Base-by-base conservation (phyloP, 2,797 vertebrate species). In the Lemur catta region DNA sequence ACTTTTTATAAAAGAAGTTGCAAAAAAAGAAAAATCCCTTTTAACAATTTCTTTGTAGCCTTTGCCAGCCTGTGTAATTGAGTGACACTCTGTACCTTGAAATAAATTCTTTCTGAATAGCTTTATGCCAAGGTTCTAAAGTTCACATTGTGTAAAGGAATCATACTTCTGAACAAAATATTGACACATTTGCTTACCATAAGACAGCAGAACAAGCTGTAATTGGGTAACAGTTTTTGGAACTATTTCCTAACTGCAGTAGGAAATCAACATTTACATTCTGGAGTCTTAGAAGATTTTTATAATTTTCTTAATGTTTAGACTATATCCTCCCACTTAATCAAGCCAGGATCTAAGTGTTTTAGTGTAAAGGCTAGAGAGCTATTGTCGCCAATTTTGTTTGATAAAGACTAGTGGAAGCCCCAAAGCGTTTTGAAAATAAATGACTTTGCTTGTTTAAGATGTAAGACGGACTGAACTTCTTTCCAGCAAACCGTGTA, bases 201-300 rank as follows among this genome's bases (percentile, higher is more conserved):
- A 90, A 84, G 63, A 81, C 72, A 91, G 65, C 43, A 92, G 78
- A 95, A 96, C 91, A 92, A 50, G 82, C 79, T 87, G 82, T 9
- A 65, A 80, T 95, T 93, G 84, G 86, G 96, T 80, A 97, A 97
- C 1, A 84, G 82, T 50, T 92, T 96, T 38, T 92, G 71, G 93
- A 91, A 95, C 91, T 93, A 96, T 97, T 97, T 97, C 96, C 43
- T 91, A 96, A 97, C 52, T 95, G 94, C 90, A 93, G 46, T 17
- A 84, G 79, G 46, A 89, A 95, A 96, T 91, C 78, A 81, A 86
- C 89, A 91, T 96, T 92, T 91, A 75, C 86, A 82, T 92, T 89
- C 57, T 94, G 81, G 92, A 55, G 41, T 85, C 43, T 91, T 71
- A 82, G 50, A 90, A 78, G 59, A 65, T 43, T 15, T 91, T 33